Conservation (phyloP, 1,140 invertebrate genomes). For the Caenorhabditis tropicalis region DNA sequence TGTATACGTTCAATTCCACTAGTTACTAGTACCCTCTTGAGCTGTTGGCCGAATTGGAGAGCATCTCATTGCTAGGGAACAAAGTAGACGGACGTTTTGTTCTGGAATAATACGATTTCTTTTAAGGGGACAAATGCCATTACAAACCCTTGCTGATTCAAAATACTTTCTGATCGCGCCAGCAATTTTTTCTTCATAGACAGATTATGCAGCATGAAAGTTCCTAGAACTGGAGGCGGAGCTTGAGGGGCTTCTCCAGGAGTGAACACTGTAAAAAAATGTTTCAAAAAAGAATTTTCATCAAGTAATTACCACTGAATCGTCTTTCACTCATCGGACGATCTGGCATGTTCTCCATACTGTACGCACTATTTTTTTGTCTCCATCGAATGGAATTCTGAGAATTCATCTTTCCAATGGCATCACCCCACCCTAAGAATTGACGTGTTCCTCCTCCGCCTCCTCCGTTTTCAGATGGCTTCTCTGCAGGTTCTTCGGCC, state of each 20-base stretch:
- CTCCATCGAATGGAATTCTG: not conserved
- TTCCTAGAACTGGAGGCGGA: not conserved
- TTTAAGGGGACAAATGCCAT: no score
- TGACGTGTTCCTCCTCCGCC: not conserved
- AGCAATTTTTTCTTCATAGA: slow-evolving; percentile 12
- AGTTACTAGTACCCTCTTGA: not conserved
- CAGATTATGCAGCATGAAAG: not conserved
- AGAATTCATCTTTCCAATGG: not conserved
- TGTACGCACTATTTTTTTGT: not conserved
- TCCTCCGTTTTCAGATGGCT: not conserved
- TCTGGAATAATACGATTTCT: not conserved
- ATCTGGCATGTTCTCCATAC: slow-evolving; percentile 15
- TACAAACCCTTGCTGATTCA: not conserved
- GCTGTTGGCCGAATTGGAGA: not conserved
- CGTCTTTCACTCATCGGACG: slow-evolving; percentile 18
- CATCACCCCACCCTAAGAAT: not conserved
- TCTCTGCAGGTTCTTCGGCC: not conserved
- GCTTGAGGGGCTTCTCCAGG: slow-evolving; percentile 6
- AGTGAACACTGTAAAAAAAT: slow-evolving; percentile 1
- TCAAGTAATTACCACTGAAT: not conserved
- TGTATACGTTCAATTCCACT: not conserved
- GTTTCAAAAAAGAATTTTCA: not conserved
- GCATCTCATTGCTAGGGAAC: slow-evolving; percentile 35
- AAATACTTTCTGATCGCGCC: slow-evolving; percentile 18
- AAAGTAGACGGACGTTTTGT: not conserved